Evolutionary conservation across 2,888 invertebrate species (phyloP).

Genomic region (Chelonus formosanus): DNA sequence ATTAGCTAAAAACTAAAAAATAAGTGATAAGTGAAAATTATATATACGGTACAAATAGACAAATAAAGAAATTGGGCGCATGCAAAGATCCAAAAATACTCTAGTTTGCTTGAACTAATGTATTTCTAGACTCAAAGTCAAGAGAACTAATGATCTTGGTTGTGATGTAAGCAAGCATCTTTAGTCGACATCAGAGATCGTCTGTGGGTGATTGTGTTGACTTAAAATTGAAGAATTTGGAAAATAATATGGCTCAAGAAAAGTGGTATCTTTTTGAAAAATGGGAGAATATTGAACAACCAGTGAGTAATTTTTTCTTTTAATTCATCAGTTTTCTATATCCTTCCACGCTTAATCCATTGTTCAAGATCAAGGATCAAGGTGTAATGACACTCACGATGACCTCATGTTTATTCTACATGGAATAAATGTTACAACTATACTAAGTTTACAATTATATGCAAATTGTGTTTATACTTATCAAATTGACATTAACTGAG

Average conservation of each 20-base stretch:
- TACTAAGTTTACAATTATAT: not conserved
- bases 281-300: constrained; percentile 58
- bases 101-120: constrained; percentile 26
- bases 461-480: not conserved
- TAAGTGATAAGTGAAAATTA: no score
- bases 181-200: constrained; percentile 41
- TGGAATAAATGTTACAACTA: not conserved
- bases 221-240: constrained; percentile 18
- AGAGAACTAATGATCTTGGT: constrained; percentile 30
- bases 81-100: constrained; percentile 42
- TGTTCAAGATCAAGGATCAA: constrained; percentile 30
- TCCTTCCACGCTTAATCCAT: no score
- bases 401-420: constrained; percentile 25
- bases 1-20: no score
- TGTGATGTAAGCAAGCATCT: constrained; percentile 45
- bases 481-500: not conserved
- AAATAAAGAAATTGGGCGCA: constrained; percentile 12
- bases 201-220: constrained; percentile 39
- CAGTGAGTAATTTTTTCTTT: constrained; percentile 50
- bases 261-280: constrained; percentile 58
- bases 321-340: no score
- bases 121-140: constrained; percentile 41
- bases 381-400: constrained; percentile 22
- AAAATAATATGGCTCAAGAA: constrained; percentile 50
- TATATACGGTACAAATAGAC: not conserved